Conservation (phyloP, 2,888 invertebrate genomes). For the Liopterus haemorrhoidalis region DNA sequence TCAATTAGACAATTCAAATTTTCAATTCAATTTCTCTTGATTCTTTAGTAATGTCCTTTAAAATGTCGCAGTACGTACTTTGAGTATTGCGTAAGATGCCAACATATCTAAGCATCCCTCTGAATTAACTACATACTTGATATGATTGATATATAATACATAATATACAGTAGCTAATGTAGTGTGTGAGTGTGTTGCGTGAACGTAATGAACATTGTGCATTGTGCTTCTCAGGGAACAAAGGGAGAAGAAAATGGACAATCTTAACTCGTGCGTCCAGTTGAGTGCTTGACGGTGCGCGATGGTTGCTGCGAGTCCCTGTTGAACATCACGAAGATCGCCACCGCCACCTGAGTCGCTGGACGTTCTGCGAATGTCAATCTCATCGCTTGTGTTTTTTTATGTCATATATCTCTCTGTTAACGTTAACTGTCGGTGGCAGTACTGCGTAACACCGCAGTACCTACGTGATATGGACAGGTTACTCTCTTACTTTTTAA, state of each 20-base stretch:
- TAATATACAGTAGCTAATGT: too few species aligned
- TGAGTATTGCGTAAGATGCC: too few species aligned
- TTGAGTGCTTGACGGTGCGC: conserved; percentile 66
- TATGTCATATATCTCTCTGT: conserved; percentile 38
- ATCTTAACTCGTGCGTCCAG: conserved; percentile 72
- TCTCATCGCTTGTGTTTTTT: conserved; percentile 25
- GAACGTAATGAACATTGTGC: too few species aligned
- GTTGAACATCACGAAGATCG: conserved; percentile 31
- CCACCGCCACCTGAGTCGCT: conserved; percentile 9
- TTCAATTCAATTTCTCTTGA: too few species aligned
- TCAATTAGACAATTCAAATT: too few species aligned
- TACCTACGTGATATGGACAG: conserved; percentile 43
- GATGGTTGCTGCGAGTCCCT: conserved; percentile 45
- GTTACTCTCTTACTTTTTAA: conserved; percentile 34
- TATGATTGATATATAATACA: too few species aligned
- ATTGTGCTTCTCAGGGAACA: conserved; percentile 67
- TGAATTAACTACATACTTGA: too few species aligned
- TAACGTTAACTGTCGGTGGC: conserved; percentile 44
- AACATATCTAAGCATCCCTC: too few species aligned
- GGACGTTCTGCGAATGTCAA: conserved; percentile 20
- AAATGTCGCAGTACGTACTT: too few species aligned
- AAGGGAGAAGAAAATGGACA: conserved; percentile 85
- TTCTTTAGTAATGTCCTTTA: too few species aligned
- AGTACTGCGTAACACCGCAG: conserved; percentile 41
- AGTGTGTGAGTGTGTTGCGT: too few species aligned